These are phyloP conservation scores for Habrosyne pyritoides DNA, from an alignment of 2,888 invertebrate genomes.

Conservation along the genomic window DNA sequence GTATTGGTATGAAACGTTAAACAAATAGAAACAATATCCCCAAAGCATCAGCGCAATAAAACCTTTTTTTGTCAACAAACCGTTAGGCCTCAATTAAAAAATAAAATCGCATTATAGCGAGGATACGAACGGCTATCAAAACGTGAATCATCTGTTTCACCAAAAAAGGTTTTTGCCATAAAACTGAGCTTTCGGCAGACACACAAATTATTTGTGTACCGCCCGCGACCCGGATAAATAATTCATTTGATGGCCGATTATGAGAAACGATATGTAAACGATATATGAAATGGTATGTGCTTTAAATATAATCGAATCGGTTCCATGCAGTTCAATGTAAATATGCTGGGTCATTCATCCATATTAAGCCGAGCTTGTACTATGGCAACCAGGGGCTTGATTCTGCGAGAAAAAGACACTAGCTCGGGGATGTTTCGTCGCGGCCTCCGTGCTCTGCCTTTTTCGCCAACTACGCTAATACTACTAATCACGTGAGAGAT, in stretches of 20 bases:
- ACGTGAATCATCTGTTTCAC: conserved; percentile 21
- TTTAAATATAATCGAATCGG: too few relatives aligned
- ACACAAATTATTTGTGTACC: conserved; percentile 41
- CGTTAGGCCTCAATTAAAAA: conserved; percentile 3
- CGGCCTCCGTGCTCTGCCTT: too few relatives aligned
- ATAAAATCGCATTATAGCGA: neutral
- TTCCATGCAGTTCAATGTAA: too few relatives aligned
- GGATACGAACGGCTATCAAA: conserved; percentile 8
- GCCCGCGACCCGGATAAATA: conserved; percentile 39
- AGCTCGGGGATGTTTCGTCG: too few relatives aligned
- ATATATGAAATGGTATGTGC: conserved; percentile 3
- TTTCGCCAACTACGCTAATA: too few relatives aligned
- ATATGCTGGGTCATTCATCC: too few relatives aligned
- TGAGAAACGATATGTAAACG: conserved; percentile 20
- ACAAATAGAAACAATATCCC: too few relatives aligned
- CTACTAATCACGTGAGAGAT: too few relatives aligned
- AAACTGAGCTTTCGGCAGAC: conserved; percentile 28
- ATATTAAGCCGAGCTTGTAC: too few relatives aligned
- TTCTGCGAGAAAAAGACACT: too few relatives aligned
- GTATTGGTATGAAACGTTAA: too few relatives aligned
- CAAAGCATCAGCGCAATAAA: neutral
- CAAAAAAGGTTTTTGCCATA: conserved; percentile 28
- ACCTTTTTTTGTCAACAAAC: neutral
- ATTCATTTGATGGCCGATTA: conserved; percentile 35
- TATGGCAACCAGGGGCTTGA: too few relatives aligned